Evolutionary conservation across 2,797 vertebrate species (phyloP), one percentile per base, ranked within the genome.

Genomic region (Antrozous pallidus): DNA sequence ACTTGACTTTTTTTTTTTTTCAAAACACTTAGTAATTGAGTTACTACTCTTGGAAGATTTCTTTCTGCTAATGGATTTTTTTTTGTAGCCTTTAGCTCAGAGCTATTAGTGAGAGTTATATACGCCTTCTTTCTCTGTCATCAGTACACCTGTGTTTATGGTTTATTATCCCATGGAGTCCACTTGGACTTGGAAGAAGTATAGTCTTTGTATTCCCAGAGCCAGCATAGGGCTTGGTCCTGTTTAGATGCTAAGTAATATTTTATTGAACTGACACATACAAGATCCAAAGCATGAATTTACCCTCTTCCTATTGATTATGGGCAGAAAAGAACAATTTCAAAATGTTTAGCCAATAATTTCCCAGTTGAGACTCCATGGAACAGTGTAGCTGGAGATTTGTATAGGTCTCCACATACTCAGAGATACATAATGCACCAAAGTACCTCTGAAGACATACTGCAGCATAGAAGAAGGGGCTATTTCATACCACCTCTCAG

Each of bases 71-170:
- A 92, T 83, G 42, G 33, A 36, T 71, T 82, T 78, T 84, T 67
- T 77, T 77, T 70, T 85, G 20, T 85, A 93, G n/a, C 3, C 14
- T 88, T 88, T 80, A 84, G n/a, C 33, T 91, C 70, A 94, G 12
- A 77, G 79, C 10, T 71, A 69, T 95, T 93, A 82, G 38, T 70
- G 13, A 94, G 51, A 85, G 3, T 69, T 65, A 49, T 4, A 65
- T 77, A 47, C 0, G 1, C 13, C 18, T 80, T 93, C 81, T 67
- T 79, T 93, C 17, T 88, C 65, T 79, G 38, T 89, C 40, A 17
- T 47, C 33, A 71, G 58, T 40, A 77, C 36, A 67, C 58, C 26
- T 67, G 8, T 38, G 0, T 73, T 74, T 91, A 28, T 56, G 65
- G 47, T 82, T 83, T 56, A 73, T 91, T 74, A 56, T 78, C 36